These are phyloP conservation scores for Amphimallon solstitiale DNA, from an alignment of 2,888 invertebrate species.

Conservation along the genomic window DNA sequence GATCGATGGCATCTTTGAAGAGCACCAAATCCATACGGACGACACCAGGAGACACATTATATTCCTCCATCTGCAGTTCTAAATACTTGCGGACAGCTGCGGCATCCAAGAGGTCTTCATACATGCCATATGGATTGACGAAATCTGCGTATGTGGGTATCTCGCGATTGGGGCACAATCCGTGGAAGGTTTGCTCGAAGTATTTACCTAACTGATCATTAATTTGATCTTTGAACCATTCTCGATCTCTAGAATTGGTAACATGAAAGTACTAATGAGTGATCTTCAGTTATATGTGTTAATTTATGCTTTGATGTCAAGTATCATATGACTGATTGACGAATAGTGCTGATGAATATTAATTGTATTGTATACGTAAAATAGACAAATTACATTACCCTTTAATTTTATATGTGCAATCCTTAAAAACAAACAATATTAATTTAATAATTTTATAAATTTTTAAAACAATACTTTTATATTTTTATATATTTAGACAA, in stretches of 20 bases:
- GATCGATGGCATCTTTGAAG: slow-evolving; percentile 88
- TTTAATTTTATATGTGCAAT: no score
- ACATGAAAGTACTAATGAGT: no score
- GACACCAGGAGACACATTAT: slow-evolving; percentile 82
- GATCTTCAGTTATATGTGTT: no score
- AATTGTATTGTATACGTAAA: no score
- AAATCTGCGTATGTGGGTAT: slow-evolving; percentile 83
- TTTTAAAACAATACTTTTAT: no score
- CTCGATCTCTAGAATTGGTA: slow-evolving; percentile 71
- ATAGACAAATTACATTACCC: no score
- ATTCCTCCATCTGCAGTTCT: slow-evolving; percentile 73
- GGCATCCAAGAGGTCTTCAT: slow-evolving; percentile 81
- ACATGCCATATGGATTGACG: slow-evolving; percentile 78
- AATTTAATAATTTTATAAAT: no score
- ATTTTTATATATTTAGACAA: no score
- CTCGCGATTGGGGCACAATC: slow-evolving; percentile 77
- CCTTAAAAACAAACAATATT: no score
- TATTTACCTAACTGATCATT: slow-evolving; percentile 79
- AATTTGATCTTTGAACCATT: slow-evolving; percentile 78
- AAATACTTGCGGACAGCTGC: slow-evolving; percentile 68
- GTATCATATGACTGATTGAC: no score
- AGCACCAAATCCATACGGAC: slow-evolving; percentile 84
- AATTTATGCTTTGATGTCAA: no score
- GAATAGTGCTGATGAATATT: no score
- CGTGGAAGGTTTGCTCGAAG: slow-evolving; percentile 83